Evolutionary conservation across 2,797 vertebrate genomes (phyloP), one percentile per base, ranked within the genome.

Genomic region (Acanthurus leucopareius): DNA sequence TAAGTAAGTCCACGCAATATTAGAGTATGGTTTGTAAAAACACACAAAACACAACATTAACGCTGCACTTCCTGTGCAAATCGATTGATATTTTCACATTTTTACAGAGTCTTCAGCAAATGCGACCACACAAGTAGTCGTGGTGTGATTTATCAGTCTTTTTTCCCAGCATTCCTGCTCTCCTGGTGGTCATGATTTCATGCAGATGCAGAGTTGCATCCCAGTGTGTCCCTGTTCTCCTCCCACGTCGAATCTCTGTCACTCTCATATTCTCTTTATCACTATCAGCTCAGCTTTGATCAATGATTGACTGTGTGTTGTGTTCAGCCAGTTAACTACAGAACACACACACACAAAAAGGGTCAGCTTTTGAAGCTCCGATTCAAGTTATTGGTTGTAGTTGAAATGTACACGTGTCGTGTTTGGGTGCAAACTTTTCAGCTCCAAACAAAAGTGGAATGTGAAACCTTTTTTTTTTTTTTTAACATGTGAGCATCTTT

Each of bases 231-330:
- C 20, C 57, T 10, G 2, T 25, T 45, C 38, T 25, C 15, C 25
- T 17, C 10, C 52, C 44, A 44, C 17, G 51, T 42, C 58, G 6
- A 17, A 17, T 42, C 59, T 53, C 25, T 3, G 0, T 22, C 35
- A 17, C 32, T 77, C 45, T 16, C 3, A 17, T n/a, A 28, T 72
- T 73, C 63, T 68, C 57, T 53, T 32, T 61, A 13, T 62, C 32
- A 35, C 44, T 61, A 13, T 62, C 32, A 35, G 48, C 42, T 53
- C 14, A 48, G 5, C 66, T 57, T 69, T 69, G 59, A 77, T 77
- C 32, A 16, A 40, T n/a, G 16, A 57, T 19, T 69, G 59, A 69
- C 16, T 0, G 3, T 28, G 10, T 8, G 25, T 51, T 47, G 70
- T 32, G 28, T 32, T 32, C 28, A 5, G 28, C 28, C 28, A 4